Evolutionary conservation across 1,140 invertebrate genomes (phyloP).

Genomic region (Nomia melanderi): DNA sequence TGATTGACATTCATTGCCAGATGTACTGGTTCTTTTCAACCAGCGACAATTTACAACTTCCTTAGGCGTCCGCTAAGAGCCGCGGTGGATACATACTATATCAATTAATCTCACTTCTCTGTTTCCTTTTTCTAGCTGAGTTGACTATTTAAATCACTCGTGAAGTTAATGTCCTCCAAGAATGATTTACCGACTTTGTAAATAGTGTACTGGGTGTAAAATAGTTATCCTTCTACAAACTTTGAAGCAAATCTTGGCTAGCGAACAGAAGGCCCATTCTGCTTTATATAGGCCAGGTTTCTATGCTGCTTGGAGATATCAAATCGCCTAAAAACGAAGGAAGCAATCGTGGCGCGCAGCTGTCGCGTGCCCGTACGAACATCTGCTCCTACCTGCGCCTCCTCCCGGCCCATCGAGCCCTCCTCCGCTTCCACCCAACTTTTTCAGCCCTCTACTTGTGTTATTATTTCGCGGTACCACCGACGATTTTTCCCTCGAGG

Average conservation of each 20-base stretch:
- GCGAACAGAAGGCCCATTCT: no score
- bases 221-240: background rate
- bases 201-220: no score
- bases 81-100: no score
- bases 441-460: constrained; percentile 25
- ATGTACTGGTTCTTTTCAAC: no score
- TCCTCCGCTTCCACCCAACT: background rate
- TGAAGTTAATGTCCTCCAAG: no score
- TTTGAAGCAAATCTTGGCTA: background rate
- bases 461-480: constrained; percentile 53
- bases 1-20: no score
- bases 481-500: constrained; percentile 27
- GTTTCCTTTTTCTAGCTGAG: no score
- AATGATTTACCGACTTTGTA: no score
- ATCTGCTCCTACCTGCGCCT: constrained; percentile 55
- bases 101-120: no score
- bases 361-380: constrained; percentile 59
- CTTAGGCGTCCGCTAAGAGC: no score
- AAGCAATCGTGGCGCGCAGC: constrained; percentile 53
- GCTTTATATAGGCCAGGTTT: background rate
- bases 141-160: no score
- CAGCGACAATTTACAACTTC: no score
- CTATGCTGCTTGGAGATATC: constrained; percentile 27
- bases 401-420: constrained; percentile 3
- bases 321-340: constrained; percentile 42